Evolutionary conservation across 2,888 invertebrate genomes (phyloP).

Genomic region (Polyommatus iphigenia): DNA sequence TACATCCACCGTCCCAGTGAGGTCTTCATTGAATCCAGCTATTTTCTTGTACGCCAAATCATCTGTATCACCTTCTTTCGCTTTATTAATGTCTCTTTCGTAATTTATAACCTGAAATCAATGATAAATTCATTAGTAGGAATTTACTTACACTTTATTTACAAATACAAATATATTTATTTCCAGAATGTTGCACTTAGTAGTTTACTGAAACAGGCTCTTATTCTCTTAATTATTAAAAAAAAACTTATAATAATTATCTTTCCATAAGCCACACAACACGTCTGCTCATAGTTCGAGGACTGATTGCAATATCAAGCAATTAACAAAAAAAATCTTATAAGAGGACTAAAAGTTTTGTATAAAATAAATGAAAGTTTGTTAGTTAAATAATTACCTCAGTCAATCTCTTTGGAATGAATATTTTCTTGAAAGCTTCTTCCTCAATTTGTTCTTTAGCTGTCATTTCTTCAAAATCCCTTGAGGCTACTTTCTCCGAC

Average conservation of each 20-base stretch:
- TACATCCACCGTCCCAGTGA: conserved; percentile 85
- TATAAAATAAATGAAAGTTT: neutral
- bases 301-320: no score
- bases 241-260: no score
- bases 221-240: no score
- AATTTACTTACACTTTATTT: neutral
- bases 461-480: conserved; percentile 83
- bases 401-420: conserved; percentile 94
- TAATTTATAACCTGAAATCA: conserved; percentile 86
- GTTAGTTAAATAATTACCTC: conserved; percentile 81
- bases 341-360: neutral
- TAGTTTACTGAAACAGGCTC: no score
- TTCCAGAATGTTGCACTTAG: no score
- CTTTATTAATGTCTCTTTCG: conserved; percentile 91
- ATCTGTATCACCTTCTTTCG: conserved; percentile 85
- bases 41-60: conserved; percentile 93
- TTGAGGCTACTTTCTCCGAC: conserved; percentile 83
- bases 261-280: no score
- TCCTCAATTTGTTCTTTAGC: conserved; percentile 91
- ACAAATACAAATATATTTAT: no score
- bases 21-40: conserved; percentile 89
- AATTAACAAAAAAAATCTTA: no score
- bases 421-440: conserved; percentile 95
- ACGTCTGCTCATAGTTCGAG: no score
- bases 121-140: neutral